Conservation (phyloP, 1,140 invertebrate species). For the Elymnias hypermnestra region DNA sequence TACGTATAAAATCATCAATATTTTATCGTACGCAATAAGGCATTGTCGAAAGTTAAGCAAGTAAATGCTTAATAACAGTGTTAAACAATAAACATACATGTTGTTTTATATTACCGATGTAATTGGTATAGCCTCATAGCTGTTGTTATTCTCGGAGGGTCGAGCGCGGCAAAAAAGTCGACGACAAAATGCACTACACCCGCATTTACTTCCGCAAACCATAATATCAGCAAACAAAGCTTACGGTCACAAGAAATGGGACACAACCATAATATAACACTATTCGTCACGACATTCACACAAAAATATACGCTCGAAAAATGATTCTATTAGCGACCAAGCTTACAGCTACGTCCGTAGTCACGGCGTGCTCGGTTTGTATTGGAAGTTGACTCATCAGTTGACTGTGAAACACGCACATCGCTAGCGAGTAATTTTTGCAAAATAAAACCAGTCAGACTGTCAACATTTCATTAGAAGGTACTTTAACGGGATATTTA, state of each 20-base stretch:
- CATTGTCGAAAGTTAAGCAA: too few species aligned
- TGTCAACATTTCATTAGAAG: too few species aligned
- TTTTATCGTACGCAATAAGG: too few species aligned
- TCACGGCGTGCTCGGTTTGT: slow-evolving; percentile 9
- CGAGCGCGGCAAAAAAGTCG: slow-evolving; percentile 49
- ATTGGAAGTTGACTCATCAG: slow-evolving; percentile 2
- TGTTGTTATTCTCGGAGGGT: slow-evolving; percentile 24
- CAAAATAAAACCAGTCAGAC: background rate
- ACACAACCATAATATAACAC: slow-evolving; percentile 11
- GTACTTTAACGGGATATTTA: too few species aligned
- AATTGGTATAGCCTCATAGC: slow-evolving; percentile 39
- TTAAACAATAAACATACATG: slow-evolving; percentile 20
- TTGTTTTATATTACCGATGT: slow-evolving; percentile 45
- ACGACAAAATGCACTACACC: slow-evolving; percentile 50
- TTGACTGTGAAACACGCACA: background rate
- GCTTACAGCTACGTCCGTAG: slow-evolving; percentile 14
- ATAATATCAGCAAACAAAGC: slow-evolving; percentile 21
- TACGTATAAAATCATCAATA: too few species aligned
- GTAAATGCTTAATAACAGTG: slow-evolving; percentile 11
- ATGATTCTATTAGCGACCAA: slow-evolving; percentile 21
- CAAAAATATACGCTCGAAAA: slow-evolving; percentile 35
- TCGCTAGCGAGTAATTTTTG: background rate
- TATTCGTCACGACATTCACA: slow-evolving; percentile 25
- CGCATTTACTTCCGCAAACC: slow-evolving; percentile 47
- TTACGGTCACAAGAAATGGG: slow-evolving; percentile 5